A percentile compares a stretch with the other conserved stretches of the same genome.
phyloP scores from a whole-genome alignment of 2,888 invertebrate genomes.

The Crematogaster levior region DNA sequence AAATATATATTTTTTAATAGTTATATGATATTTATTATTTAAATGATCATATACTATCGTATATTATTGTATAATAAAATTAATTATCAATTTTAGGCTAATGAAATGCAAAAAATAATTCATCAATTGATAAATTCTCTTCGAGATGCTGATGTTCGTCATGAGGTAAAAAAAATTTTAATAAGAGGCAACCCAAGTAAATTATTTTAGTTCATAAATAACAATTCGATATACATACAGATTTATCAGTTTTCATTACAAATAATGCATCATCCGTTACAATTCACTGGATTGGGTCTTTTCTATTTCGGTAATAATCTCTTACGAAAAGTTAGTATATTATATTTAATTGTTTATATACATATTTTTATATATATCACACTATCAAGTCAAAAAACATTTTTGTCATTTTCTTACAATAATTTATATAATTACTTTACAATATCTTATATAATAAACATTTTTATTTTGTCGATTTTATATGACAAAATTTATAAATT shows the following conservation, averaged over 20 bases:
- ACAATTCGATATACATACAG: constrained; percentile 16
- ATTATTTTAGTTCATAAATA: constrained; percentile 1
- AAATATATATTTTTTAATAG: too few species aligned
- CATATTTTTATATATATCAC: too few species aligned
- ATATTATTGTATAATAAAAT: background rate
- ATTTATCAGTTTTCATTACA: constrained; percentile 37
- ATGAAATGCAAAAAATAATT: constrained; percentile 4
- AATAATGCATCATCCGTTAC: constrained; percentile 14
- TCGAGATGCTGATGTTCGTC: background rate
- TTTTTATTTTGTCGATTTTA: too few species aligned
- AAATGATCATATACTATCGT: background rate
- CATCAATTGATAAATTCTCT: background rate
- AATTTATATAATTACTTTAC: too few species aligned
- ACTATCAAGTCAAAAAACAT: too few species aligned
- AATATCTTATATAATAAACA: too few species aligned
- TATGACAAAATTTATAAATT: background rate
- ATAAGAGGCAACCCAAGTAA: background rate
- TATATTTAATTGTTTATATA: background rate
- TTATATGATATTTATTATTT: background rate
- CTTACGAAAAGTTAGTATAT: constrained; percentile 17
- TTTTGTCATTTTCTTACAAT: too few species aligned
- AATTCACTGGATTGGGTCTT: constrained; percentile 23
- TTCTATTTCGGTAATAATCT: constrained; percentile 27
- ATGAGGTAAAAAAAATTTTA: constrained; percentile 19
- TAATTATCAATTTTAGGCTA: constrained; percentile 34